Conservation (phyloP, 1,140 invertebrate species). For the Aphaenogaster ashmeadi region DNA sequence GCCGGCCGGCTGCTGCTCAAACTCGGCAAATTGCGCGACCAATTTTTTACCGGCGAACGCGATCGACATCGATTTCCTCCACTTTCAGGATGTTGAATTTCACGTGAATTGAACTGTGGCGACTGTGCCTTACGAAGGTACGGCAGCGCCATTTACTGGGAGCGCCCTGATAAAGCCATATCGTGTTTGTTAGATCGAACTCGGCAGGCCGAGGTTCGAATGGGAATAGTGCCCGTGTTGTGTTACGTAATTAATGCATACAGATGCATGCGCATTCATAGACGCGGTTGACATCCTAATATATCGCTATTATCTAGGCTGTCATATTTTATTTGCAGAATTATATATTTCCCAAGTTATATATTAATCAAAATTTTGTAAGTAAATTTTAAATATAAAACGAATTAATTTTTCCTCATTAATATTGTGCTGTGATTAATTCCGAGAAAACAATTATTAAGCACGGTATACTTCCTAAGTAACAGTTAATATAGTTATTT, state of each 20-base stretch:
- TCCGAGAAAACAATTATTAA: not conserved
- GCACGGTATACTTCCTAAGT: not conserved
- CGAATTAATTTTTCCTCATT: not conserved
- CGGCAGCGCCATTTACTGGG: not conserved
- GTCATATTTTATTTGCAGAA: not conserved
- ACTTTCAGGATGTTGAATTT: conserved; percentile 24
- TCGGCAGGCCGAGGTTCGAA: not conserved
- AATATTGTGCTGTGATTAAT: not conserved
- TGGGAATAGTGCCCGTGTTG: conserved; percentile 15
- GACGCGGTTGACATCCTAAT: not conserved
- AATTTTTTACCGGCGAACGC: conserved; percentile 46
- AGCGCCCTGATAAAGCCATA: conserved; percentile 38
- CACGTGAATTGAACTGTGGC: conserved; percentile 41
- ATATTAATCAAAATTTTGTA: not conserved
- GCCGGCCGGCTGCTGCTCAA: conserved; percentile 17
- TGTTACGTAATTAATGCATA: conserved; percentile 29
- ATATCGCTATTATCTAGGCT: not conserved
- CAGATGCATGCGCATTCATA: not conserved
- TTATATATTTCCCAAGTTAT: not conserved
- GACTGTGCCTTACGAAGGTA: conserved; percentile 13
- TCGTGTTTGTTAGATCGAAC: conserved; percentile 30
- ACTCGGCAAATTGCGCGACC: conserved; percentile 64
- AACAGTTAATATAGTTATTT: not conserved
- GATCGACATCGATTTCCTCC: conserved; percentile 52
- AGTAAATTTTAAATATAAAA: not conserved